A percentile compares a stretch with the other conserved stretches of the same genome.
Conservation (phyloP, 2,113 vertebrate species). For the Nematolebias whitei region DNA sequence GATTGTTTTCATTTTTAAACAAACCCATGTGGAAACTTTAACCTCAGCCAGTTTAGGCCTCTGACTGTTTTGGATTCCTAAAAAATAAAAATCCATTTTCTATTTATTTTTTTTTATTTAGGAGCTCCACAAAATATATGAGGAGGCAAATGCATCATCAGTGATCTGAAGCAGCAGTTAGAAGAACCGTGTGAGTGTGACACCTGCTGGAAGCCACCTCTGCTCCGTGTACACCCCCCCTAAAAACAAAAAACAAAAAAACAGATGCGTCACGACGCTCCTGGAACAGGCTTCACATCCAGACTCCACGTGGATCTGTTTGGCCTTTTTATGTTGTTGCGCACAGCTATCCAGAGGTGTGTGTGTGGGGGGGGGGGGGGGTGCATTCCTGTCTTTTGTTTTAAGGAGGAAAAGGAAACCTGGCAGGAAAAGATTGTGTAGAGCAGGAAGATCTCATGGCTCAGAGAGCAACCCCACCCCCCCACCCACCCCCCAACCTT, state of each 20-base stretch:
- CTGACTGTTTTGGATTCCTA: too few species aligned
- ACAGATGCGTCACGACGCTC: conserved; percentile 65
- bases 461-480: conserved; percentile 81
- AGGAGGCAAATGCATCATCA: neutral
- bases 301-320: conserved; percentile 69
- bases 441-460: conserved; percentile 91
- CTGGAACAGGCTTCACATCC: conserved; percentile 44
- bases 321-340: conserved; percentile 42
- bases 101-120: too few species aligned
- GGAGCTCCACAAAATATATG: neutral
- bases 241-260: accelerated
- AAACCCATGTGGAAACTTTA: neutral
- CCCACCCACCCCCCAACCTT: conserved; percentile 22
- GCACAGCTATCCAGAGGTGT: conserved; percentile 65
- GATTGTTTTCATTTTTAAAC: neutral
- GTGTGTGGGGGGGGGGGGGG: conserved; percentile 65
- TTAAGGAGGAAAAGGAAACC: conserved; percentile 93
- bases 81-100: too few species aligned
- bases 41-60: too few species aligned
- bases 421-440: conserved; percentile 94
- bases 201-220: conserved; percentile 71
- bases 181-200: conserved; percentile 65
- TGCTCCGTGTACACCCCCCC: neutral
- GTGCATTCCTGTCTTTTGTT: conserved; percentile 91
- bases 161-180: conserved; percentile 8